A percentile compares a stretch with the other conserved stretches of the same genome.
Evolutionary conservation across 2,797 vertebrate species (phyloP).

Genomic region (Periophthalmus magnuspinnatus): DNA sequence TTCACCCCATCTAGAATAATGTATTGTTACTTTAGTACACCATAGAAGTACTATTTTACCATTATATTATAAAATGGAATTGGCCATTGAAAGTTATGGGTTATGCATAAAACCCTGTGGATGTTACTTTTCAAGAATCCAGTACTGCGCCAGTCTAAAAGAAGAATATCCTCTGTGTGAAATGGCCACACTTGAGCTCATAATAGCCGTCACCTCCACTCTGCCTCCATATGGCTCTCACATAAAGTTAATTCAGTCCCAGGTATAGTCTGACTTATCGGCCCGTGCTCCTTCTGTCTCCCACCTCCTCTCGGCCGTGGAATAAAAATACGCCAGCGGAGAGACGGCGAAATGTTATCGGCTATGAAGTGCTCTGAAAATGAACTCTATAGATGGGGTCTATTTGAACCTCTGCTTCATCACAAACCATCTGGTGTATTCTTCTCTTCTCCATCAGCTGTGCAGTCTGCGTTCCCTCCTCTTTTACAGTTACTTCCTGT

Average conservation of each 20-base stretch:
- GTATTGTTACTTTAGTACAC: too few relatives aligned
- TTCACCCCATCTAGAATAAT: too few relatives aligned
- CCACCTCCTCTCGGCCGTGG: slow-evolving; percentile 18
- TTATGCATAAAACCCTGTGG: neutral
- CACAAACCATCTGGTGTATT: slow-evolving; percentile 27
- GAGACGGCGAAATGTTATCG: slow-evolving; percentile 15
- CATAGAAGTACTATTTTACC: neutral
- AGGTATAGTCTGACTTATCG: slow-evolving; percentile 28
- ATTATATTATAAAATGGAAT: neutral
- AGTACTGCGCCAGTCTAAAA: neutral
- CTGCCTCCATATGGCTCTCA: slow-evolving; percentile 17
- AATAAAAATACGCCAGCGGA: slow-evolving; percentile 8
- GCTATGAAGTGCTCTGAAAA: slow-evolving; percentile 29
- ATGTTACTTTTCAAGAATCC: neutral
- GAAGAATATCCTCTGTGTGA: neutral
- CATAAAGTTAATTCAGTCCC: slow-evolving; percentile 29
- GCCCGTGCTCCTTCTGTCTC: slow-evolving; percentile 6
- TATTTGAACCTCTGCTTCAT: slow-evolving; percentile 28
- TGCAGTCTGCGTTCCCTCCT: neutral
- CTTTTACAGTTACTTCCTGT: slow-evolving; percentile 6
- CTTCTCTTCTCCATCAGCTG: slow-evolving; percentile 19
- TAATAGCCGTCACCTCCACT: slow-evolving; percentile 8
- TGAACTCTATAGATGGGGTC: slow-evolving; percentile 31
- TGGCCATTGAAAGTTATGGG: neutral
- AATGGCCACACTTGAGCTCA: slow-evolving; percentile 9